Evolutionary conservation across 2,888 invertebrate genomes (phyloP), one percentile per base, ranked within the genome.

Genomic region (Arge pagana): DNA sequence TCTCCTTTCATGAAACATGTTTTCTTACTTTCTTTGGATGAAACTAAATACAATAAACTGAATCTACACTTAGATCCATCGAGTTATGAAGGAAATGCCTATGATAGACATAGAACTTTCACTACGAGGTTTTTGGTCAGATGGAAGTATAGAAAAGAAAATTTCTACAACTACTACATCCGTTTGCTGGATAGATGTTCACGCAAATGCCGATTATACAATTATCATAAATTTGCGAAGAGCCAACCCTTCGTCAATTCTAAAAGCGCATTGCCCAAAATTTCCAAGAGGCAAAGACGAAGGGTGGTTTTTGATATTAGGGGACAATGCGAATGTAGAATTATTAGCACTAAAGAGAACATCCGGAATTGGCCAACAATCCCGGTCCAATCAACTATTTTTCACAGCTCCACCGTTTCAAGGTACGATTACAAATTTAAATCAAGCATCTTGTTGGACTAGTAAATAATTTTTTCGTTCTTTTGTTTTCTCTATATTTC

Each of bases 281-380:
- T 98, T 94, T 80, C 88, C 93, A 1, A 96, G 96, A 74, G 87
- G 88, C 28, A 98, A 97, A 79, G 93, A 92, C 70, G 97, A 97
- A 74, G 93, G 95, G 50, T 99, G 98, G 98, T 89, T 97, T 77
- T 71, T 96, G 2, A 83, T 94, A 0, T 79, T 98, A 6, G 96
- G 96, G 2, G 84, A 85, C 18, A 77, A 85, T 16, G 84, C 85
- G 48, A 79, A 79, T 1, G 82, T 83, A 18, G 91, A 95, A 65
- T 80, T 97, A 26, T 76, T 89, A 56, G 93, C 94, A 1, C 77
- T 97, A 68, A 95, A 94, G 74, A 79, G 96, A 42, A 80, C 88
- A 0, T 76, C 80, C 0, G 78, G 78, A 13, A 61, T 86, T 4
- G 82, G 78, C 31, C 82, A 82, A 13, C 75, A 71, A 8, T 73